phyloP scores from a whole-genome alignment of 2,797 vertebrate genomes.

The Emys orbicularis region DNA sequence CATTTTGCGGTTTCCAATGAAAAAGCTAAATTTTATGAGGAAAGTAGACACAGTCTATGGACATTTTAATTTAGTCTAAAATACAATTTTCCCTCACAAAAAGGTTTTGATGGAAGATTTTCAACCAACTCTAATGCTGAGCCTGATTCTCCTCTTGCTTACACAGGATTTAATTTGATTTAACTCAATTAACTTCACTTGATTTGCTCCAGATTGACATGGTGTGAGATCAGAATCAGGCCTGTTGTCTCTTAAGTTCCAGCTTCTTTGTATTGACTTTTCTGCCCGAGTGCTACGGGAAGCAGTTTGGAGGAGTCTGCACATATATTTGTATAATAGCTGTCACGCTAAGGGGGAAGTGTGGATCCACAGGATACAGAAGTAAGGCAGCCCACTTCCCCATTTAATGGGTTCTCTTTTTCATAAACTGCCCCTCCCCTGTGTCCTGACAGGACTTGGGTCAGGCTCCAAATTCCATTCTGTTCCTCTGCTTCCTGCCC shows the following conservation, averaged over 20 bases:
- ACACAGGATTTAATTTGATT: not conserved
- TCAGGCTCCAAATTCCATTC: conserved; percentile 69
- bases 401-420: conserved; percentile 66
- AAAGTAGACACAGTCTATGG: conserved; percentile 18
- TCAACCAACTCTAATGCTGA: not conserved
- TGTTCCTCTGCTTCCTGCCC: conserved; percentile 78
- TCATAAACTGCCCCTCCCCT: conserved; percentile 23
- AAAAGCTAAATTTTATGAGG: not conserved
- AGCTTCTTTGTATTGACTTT: conserved; percentile 6
- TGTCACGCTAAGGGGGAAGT: conserved; percentile 66
- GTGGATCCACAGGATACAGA: conserved; percentile 73
- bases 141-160: not conserved
- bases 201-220: not conserved
- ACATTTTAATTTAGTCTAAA: conserved; percentile 2
- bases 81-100: not conserved
- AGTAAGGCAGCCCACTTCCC: conserved; percentile 70
- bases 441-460: conserved; percentile 67
- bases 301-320: conserved; percentile 63
- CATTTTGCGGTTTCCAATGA: not conserved
- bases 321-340: conserved; percentile 59
- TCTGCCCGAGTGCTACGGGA: conserved; percentile 16
- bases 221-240: not conserved
- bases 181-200: rapidly evolving
- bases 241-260: conserved; percentile 18
- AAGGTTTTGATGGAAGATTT: conserved; percentile 40